Conservation (phyloP, 2,888 invertebrate genomes). For the Lepidonotus clava region DNA sequence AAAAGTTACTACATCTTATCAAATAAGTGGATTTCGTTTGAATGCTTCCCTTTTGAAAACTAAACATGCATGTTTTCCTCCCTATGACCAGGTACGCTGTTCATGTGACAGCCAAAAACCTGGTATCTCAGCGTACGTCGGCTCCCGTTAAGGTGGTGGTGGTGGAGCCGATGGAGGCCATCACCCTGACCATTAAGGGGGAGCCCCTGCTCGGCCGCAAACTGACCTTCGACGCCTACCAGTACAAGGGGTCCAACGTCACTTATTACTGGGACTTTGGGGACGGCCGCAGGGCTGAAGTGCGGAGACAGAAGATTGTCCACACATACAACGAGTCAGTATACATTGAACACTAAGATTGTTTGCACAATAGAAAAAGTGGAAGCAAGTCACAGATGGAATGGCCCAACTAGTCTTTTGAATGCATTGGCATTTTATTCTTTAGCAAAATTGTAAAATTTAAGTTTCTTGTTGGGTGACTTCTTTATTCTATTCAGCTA, state of each 20-base stretch:
- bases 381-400: no score
- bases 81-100: conserved; percentile 72
- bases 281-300: conserved; percentile 68
- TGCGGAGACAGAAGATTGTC: neutral
- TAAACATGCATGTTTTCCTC: conserved; percentile 13
- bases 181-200: conserved; percentile 53
- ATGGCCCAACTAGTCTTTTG: no score
- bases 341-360: no score
- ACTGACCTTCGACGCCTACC: conserved; percentile 69
- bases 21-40: no score
- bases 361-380: no score
- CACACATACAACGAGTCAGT: conserved; percentile 69
- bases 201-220: conserved; percentile 68
- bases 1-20: no score
- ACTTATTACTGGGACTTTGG: conserved; percentile 78
- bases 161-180: conserved; percentile 61
- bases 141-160: conserved; percentile 69
- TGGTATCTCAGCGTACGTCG: conserved; percentile 71
- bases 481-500: no score
- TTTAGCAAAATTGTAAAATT: no score
- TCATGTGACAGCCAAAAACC: conserved; percentile 73
- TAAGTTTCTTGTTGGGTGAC: no score
- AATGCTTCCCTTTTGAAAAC: no score
- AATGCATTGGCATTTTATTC: no score
- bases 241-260: conserved; percentile 75